A percentile compares a stretch with the other conserved stretches of the same genome.
phyloP scores from a whole-genome alignment of 2,888 invertebrate genomes.

The Bimastos eiseni region DNA sequence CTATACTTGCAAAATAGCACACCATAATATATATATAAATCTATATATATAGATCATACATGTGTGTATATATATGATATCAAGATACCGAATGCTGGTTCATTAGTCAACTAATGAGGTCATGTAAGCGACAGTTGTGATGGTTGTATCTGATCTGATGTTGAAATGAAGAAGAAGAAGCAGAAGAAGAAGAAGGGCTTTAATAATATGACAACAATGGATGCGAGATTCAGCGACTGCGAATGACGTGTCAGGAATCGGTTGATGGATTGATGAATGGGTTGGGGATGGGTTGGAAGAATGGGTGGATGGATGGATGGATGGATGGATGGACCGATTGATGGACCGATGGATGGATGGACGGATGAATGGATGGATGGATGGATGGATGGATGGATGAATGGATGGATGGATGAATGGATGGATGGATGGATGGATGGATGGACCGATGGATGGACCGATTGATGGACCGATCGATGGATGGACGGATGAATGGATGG shows the following conservation, averaged over 20 bases:
- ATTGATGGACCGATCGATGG: no score
- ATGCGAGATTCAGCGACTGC: not conserved
- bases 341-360: not conserved
- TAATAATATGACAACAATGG: not conserved
- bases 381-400: not conserved
- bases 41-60: not conserved
- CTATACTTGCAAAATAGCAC: no score
- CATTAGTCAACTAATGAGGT: slow-evolving; percentile 4
- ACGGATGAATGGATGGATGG: not conserved
- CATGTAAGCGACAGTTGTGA: not conserved
- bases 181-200: not conserved
- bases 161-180: no score
- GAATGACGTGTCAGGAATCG: not conserved
- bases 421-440: no score
- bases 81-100: not conserved
- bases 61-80: no score
- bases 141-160: not conserved
- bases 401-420: no score
- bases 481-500: no score
- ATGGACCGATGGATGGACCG: no score
- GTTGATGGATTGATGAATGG: not conserved
- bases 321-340: not conserved
- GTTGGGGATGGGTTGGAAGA: not conserved
- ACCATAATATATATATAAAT: not conserved
- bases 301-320: not conserved